Percentiles rank a stretch among this genome's conserved stretches.
These are phyloP conservation scores for Ovibos moschatus DNA, from an alignment of 2,113 vertebrate species.

Conservation along the genomic window DNA sequence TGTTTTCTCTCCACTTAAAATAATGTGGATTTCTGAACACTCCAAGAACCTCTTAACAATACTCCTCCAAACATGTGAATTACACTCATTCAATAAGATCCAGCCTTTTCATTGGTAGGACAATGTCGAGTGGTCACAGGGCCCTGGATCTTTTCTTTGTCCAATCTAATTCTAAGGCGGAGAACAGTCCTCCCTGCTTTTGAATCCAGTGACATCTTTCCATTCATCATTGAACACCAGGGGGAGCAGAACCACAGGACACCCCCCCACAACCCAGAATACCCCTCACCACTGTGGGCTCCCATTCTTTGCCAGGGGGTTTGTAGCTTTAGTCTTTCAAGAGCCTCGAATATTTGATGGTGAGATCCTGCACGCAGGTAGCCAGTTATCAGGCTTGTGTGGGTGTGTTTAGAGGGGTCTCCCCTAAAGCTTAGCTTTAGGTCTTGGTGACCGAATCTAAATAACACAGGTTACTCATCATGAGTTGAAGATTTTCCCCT, in stretches of 20 bases:
- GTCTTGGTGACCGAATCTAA: constrained; percentile 45
- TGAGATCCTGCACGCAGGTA: constrained; percentile 25
- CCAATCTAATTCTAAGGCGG: neutral
- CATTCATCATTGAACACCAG: neutral
- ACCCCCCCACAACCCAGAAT: neutral
- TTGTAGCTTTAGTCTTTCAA: constrained; percentile 14
- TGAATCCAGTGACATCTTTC: neutral
- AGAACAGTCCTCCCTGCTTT: neutral
- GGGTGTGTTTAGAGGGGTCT: neutral
- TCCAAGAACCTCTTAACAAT: neutral
- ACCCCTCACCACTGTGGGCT: neutral
- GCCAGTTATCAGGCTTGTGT: constrained; percentile 52
- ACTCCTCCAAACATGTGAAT: neutral
- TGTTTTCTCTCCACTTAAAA: neutral
- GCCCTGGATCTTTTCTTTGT: neutral
- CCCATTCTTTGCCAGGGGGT: neutral
- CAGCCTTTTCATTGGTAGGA: neutral
- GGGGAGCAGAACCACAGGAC: neutral
- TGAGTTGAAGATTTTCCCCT: constrained; percentile 48
- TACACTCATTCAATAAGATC: neutral
- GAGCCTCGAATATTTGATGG: neutral
- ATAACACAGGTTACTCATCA: constrained; percentile 48
- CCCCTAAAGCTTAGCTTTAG: constrained; percentile 15
- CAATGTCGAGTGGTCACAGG: neutral
- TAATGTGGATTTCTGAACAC: constrained; percentile 8